These are phyloP conservation scores for Hydrochoerus hydrochaeris DNA, from an alignment of 2,113 vertebrate species.

Conservation along the genomic window DNA sequence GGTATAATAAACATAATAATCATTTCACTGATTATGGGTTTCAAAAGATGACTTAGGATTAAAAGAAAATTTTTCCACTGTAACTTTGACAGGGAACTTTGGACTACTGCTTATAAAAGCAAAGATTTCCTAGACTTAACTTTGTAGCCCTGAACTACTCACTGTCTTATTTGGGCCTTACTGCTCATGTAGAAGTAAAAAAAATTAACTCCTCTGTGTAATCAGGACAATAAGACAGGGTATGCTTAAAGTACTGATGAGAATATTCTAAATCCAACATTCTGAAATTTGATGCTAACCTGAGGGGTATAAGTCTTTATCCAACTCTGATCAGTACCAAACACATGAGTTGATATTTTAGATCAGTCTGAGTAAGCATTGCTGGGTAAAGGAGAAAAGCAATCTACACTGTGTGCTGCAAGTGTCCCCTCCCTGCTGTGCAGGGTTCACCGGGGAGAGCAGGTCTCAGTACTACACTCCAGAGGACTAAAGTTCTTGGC, in stretches of 20 bases:
- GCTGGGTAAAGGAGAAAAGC: neutral
- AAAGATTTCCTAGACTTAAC: neutral
- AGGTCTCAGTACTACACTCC: neutral
- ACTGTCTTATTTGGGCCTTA: neutral
- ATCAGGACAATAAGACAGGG: neutral
- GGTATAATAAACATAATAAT: neutral
- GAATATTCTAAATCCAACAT: neutral
- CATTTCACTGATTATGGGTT: neutral
- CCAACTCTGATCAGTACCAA: neutral
- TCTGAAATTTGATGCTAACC: neutral
- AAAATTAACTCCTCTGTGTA: neutral
- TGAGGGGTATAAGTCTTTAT: conserved; percentile 20
- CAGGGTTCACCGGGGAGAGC: neutral
- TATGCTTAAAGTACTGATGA: neutral
- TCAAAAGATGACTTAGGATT: conserved; percentile 33
- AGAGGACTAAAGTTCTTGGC: neutral
- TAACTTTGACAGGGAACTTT: neutral
- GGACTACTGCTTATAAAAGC: neutral
- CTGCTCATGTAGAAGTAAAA: neutral
- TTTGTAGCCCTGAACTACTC: neutral
- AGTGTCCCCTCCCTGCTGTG: neutral
- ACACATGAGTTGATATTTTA: neutral
- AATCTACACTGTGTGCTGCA: neutral
- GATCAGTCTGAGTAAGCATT: neutral
- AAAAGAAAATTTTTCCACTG: neutral